Evolutionary conservation across 1,140 invertebrate species (phyloP), one percentile per base, ranked within the genome.

Genomic region (Nylanderia fulva): DNA sequence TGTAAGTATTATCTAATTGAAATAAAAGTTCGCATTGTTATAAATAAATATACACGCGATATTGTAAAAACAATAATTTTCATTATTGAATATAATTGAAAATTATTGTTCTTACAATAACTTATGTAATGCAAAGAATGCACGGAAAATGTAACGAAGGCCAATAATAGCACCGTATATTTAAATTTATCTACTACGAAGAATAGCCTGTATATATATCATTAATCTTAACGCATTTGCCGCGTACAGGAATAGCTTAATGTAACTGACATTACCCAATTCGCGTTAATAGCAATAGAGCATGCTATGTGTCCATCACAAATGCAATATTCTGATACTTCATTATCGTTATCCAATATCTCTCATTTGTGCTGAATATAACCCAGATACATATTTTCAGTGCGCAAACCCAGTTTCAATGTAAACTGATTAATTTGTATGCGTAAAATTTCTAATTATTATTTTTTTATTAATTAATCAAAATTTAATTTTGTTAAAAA

Each of bases 321-420:
- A 82, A 82, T 72, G 68, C 52, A 82, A 82, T 72, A 82, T 82
- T 82, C 52, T 74, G 52, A 56, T 56, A 84, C 39, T 77, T 84
- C 80, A 71, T 88, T 87, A 87, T 54, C 82, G 42, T 85, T 88
- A 74, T 88, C 36, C 72, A 87, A 87, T 87, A 87, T 82, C 66
- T 63, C 36, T 24, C n/a, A 48, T 48, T 48, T 48, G n/a, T 45
- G 64, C 66, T 87, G 86, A 77, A 85, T 87, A 68, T 71, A 45
- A 45, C 11, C 24, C n/a, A 33, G 29, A 79, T 39, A 66, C 0
- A 54, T 54, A 56, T 39, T 42, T 60, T 48, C 1, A 15, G 8
- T 8, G 2, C n/a, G 54, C 33, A 61, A 27, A 60, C 8, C 9
- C 33, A 29, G 9, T 75, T 63, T 45, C 63, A 33, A 76, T 15